Evolutionary conservation across 2,113 vertebrate genomes (phyloP).

Genomic region (Xenopus tropicalis): UCB_Xtro_10.0 CM004449.2:79780501-79781000

Average conservation of each 20-base stretch:
- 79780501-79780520: constrained; percentile 9
- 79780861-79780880: constrained; percentile 27
- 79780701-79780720: constrained; percentile 41
- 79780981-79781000: constrained; percentile 32
- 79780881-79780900: constrained; percentile 29
- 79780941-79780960: constrained; percentile 33
- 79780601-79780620: constrained; percentile 27
- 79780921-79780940: constrained; percentile 34
- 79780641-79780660: constrained; percentile 35
- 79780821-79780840: constrained; percentile 11
- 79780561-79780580: constrained; percentile 27
- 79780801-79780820: constrained; percentile 10
- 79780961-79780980: constrained; percentile 27
- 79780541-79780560: constrained; percentile 12
- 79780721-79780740: constrained; percentile 36
- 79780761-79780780: constrained; percentile 25
- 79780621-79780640: constrained; percentile 40
- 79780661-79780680: constrained; percentile 42
- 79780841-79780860: constrained; percentile 36
- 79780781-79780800: constrained; percentile 13
- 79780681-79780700: constrained; percentile 40
- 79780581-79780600: constrained; percentile 37
- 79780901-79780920: constrained; percentile 40
- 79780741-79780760: constrained; percentile 25
- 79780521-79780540: constrained; percentile 30